These are phyloP conservation scores for Melanargia galathea DNA, from an alignment of 2,888 invertebrate species.

Conservation along the genomic window DNA sequence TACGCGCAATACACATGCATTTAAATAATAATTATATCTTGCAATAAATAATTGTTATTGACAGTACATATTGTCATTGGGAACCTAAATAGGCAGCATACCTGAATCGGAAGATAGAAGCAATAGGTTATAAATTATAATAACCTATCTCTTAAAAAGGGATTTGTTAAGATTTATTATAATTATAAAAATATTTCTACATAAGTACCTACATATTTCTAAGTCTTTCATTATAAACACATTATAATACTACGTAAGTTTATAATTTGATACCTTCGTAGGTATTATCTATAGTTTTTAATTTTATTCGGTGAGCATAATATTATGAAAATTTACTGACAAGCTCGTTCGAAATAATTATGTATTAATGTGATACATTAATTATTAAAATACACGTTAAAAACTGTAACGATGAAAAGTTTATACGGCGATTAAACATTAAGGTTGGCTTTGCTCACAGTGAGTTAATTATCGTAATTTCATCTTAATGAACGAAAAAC, in stretches of 20 bases:
- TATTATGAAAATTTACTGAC: too few relatives aligned
- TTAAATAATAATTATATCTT: not conserved
- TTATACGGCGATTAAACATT: not conserved
- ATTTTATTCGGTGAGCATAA: too few relatives aligned
- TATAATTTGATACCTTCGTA: too few relatives aligned
- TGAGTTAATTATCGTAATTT: conserved; percentile 2
- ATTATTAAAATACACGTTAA: conserved; percentile 8
- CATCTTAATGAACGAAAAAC: conserved; percentile 16
- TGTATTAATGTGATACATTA: conserved; percentile 4
- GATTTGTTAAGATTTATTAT: too few relatives aligned
- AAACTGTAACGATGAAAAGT: not conserved
- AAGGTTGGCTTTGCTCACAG: not conserved
- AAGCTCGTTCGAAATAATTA: not conserved
- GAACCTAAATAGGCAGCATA: too few relatives aligned
- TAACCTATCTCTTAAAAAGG: too few relatives aligned
- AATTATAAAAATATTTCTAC: too few relatives aligned
- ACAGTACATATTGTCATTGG: not conserved
- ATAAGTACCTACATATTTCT: not conserved
- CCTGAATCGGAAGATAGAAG: too few relatives aligned
- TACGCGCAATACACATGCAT: not conserved
- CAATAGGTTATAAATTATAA: too few relatives aligned
- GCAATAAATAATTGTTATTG: not conserved
- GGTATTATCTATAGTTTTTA: too few relatives aligned
- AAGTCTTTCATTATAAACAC: too few relatives aligned
- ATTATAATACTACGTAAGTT: too few relatives aligned